These are phyloP conservation scores for Platorchestia sp. DNA, from an alignment of 1,140 invertebrate species.

Conservation along the genomic window DNA sequence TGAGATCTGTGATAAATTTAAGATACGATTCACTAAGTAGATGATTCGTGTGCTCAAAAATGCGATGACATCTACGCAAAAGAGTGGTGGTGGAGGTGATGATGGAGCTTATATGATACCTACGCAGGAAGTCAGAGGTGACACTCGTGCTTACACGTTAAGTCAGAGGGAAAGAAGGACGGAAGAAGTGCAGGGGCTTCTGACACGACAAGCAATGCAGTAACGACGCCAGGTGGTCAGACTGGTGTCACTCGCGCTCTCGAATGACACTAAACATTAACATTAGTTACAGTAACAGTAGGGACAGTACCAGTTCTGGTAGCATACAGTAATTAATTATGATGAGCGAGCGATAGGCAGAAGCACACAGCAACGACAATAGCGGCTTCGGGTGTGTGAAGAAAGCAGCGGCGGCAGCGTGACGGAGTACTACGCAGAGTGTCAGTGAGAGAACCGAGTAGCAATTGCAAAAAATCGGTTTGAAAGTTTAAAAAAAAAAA, in stretches of 20 bases:
- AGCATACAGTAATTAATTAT: background rate
- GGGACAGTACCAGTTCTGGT: conserved; percentile 29
- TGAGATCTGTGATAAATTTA: conserved; percentile 10
- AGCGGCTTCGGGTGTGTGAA: conserved; percentile 39
- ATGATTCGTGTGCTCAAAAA: background rate
- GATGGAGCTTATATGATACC: conserved; percentile 45
- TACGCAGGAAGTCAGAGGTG: conserved; percentile 46
- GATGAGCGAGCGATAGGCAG: conserved; percentile 2
- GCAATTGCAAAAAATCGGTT: background rate
- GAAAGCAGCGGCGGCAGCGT: background rate
- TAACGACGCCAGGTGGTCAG: conserved; percentile 50
- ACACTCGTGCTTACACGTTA: conserved; percentile 53
- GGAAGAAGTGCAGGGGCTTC: conserved; percentile 54
- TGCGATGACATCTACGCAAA: conserved; percentile 34
- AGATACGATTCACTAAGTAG: background rate
- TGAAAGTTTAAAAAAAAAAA: too few relatives aligned
- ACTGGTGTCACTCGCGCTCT: conserved; percentile 8
- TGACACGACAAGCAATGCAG: conserved; percentile 51
- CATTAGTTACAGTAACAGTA: conserved; percentile 38
- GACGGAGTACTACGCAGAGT: background rate
- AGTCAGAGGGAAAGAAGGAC: conserved; percentile 53
- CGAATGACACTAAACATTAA: conserved; percentile 45
- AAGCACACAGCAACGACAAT: background rate
- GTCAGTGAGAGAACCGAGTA: background rate
- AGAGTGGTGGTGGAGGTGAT: background rate